Percentiles rank a stretch among this genome's conserved stretches.
These are phyloP conservation scores for Ceratosolen fusciceps DNA, from an alignment of 1,140 invertebrate genomes.

Conservation along the genomic window DNA sequence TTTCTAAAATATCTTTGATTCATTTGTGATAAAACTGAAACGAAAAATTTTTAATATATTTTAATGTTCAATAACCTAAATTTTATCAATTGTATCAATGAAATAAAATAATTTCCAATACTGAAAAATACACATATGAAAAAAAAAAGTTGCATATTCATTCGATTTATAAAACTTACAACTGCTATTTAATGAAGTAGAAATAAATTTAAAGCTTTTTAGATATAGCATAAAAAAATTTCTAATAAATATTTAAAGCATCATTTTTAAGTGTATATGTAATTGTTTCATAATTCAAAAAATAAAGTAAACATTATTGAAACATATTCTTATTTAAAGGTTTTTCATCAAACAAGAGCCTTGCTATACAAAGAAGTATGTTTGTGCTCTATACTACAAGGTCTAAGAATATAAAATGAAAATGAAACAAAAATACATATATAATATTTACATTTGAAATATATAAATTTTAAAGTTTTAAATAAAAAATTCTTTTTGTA, in stretches of 20 bases:
- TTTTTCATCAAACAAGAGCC: neutral
- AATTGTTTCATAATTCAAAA: neutral
- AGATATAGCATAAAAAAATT: neutral
- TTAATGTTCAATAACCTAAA: neutral
- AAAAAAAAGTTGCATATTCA: neutral
- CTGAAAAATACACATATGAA: no score
- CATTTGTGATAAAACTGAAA: constrained; percentile 30
- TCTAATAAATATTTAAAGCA: neutral
- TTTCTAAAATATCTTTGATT: constrained; percentile 9
- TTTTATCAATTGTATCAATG: no score
- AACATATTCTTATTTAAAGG: neutral
- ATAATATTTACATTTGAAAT: neutral
- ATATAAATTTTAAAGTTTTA: neutral
- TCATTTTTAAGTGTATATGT: neutral
- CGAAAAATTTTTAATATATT: neutral
- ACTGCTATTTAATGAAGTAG: neutral
- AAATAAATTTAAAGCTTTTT: neutral
- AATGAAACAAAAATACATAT: constrained; percentile 3
- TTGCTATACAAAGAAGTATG: neutral
- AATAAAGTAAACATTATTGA: neutral
- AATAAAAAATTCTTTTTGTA: neutral
- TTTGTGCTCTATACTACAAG: neutral
- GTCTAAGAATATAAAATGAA: neutral
- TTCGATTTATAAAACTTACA: neutral
- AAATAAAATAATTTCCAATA: neutral